A percentile compares a stretch with the other conserved stretches of the same genome.
phyloP scores from a whole-genome alignment of 2,888 invertebrate species.

The Heliothis peltigera region DNA sequence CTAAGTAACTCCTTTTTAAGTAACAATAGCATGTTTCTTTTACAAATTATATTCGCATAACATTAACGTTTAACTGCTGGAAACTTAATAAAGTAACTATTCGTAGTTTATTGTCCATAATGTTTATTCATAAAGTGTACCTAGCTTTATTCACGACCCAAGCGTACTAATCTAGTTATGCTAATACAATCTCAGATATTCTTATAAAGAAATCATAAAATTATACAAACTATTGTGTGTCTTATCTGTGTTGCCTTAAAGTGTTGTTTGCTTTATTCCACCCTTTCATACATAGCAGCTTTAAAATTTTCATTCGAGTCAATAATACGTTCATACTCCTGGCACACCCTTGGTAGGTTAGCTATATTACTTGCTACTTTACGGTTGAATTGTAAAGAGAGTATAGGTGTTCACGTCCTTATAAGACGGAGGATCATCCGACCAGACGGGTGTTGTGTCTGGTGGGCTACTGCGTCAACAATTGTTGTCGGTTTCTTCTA shows the following conservation, averaged over 20 bases:
- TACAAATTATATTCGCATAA: conserved; percentile 19
- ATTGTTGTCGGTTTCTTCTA: too few species aligned
- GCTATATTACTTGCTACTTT: background rate
- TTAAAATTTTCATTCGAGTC: background rate
- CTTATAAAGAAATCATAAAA: conserved; percentile 29
- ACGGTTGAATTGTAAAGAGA: too few species aligned
- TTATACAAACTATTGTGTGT: conserved; percentile 20
- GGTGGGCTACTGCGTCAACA: too few species aligned
- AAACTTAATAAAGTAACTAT: conserved; percentile 20
- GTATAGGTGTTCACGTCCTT: too few species aligned
- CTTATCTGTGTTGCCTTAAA: background rate
- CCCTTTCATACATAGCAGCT: background rate
- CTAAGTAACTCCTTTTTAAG: too few species aligned
- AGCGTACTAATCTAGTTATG: conserved; percentile 11
- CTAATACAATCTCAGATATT: conserved; percentile 19
- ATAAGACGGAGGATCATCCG: too few species aligned
- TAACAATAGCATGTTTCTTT: background rate
- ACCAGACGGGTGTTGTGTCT: too few species aligned
- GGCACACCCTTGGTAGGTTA: background rate
- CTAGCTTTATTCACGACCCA: conserved; percentile 27
- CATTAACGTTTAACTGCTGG: conserved; percentile 1
- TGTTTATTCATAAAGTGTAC: conserved; percentile 28
- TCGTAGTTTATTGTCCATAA: conserved; percentile 15
- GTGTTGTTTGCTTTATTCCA: background rate
- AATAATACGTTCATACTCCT: too few species aligned